Evolutionary conservation across 1,140 invertebrate species (phyloP), one percentile per base, ranked within the genome.

Genomic region (Tetramorium parvispinum): DNA sequence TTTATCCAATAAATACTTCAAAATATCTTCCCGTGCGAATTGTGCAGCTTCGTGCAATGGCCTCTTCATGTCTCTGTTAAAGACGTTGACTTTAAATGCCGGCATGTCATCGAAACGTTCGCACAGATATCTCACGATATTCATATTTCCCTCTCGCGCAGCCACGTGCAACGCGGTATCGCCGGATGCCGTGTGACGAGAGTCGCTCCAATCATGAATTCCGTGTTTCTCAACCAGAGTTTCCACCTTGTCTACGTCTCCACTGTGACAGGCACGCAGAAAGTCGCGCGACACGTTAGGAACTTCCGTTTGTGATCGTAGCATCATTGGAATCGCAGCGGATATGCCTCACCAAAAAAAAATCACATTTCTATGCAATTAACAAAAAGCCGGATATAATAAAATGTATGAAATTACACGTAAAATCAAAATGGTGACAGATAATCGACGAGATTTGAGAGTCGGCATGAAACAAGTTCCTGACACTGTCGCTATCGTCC

Each of bases 131-230:
- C 89, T 91, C 46, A 93, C 92, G 27, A 94, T 78, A 21, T 92
- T 76, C 24, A 92, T 76, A 89, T 93, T 85, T 13, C 94, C 93
- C 63, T 92, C 91, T 46, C 91, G 91, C 2, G 91, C 89, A 6
- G 94, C 93, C 32, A 95, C 63, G 65, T 95, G 94, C 43, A 95
- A 82, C 11, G 91, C 89, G 6, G 93, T 95, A 77, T 95, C 94
- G 7, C 93, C 94, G 10, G 92, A 92, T 51, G 53, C 43, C 21
- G 13, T 24, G 40, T 94, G 88, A 18, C 92, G 89, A 88, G 92
- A 91, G 32, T 85, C 7, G 13, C 91, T 93, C 94, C 94, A 94
- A 75, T 94, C 91, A 18, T 85, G 27, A 18, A 89, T 66, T 11
- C 88, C 53, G 73, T 92, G 75, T 51, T 75, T 73, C 16, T 59